Percentiles rank a stretch among this genome's conserved stretches.
These are phyloP conservation scores for Ceyx melanurus DNA, from an alignment of 2,113 vertebrate genomes.

Conservation along the genomic window DNA sequence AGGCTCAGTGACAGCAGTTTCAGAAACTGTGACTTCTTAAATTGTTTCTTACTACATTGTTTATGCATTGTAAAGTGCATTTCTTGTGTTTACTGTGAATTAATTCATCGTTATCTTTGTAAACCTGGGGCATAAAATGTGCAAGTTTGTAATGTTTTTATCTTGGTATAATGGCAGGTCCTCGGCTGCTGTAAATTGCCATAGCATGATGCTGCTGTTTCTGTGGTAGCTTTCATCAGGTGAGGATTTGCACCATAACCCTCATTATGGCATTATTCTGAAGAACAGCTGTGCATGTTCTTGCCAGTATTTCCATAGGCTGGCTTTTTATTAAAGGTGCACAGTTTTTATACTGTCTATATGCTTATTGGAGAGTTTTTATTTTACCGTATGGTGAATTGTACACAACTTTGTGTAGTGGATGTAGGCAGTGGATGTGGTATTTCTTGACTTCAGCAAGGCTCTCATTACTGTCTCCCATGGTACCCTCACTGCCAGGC, in stretches of 20 bases:
- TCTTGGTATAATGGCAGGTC: background rate
- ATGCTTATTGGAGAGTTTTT: background rate
- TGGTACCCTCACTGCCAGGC: no score
- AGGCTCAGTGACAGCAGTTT: constrained; percentile 53
- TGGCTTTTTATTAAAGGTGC: background rate
- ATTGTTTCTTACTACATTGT: constrained; percentile 62
- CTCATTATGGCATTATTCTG: background rate
- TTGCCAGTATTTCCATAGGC: background rate
- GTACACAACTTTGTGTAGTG: background rate
- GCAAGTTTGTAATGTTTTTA: background rate
- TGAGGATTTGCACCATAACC: background rate
- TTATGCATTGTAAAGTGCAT: constrained; percentile 54
- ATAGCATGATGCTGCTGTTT: background rate
- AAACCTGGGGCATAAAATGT: constrained; percentile 8
- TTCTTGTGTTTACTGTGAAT: constrained; percentile 70
- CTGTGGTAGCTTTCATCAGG: background rate
- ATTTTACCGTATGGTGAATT: background rate
- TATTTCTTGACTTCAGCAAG: no score
- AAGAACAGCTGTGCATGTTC: accelerated
- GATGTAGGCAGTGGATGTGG: no score
- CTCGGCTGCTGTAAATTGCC: background rate
- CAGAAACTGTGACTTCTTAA: constrained; percentile 65
- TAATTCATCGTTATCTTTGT: constrained; percentile 64
- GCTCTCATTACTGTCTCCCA: no score
- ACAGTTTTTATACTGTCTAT: background rate